Conservation (phyloP, 2,888 invertebrate genomes). For the Trichogramma evanescens region DNA sequence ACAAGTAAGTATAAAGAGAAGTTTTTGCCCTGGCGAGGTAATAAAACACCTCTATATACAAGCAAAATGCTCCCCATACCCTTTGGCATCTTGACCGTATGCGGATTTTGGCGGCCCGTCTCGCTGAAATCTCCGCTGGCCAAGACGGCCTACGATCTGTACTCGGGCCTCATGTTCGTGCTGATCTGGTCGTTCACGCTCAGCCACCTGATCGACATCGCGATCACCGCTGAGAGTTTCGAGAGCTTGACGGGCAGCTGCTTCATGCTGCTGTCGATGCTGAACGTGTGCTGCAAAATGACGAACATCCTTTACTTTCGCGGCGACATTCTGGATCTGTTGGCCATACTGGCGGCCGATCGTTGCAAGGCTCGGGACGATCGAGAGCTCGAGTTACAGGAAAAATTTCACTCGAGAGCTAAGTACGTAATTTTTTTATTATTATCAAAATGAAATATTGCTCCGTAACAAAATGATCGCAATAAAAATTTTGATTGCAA, state of each 20-base stretch:
- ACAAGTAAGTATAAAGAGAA: no score
- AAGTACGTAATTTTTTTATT: neutral
- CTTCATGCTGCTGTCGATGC: constrained; percentile 30
- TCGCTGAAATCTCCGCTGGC: constrained; percentile 8
- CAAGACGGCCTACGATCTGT: constrained; percentile 16
- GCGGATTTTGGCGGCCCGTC: constrained; percentile 26
- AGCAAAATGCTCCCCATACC: constrained; percentile 19
- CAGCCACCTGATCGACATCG: constrained; percentile 29
- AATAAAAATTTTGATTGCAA: no score
- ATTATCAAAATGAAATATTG: neutral
- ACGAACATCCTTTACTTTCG: constrained; percentile 20
- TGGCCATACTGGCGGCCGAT: neutral
- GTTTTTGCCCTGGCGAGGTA: no score
- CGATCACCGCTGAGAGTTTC: constrained; percentile 24
- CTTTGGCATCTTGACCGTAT: constrained; percentile 22
- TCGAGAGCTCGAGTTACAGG: constrained; percentile 1
- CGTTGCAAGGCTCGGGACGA: neutral
- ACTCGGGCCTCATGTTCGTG: constrained; percentile 22
- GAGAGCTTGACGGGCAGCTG: constrained; percentile 30
- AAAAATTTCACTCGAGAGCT: constrained; percentile 5
- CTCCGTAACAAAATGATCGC: neutral
- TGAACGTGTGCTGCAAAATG: constrained; percentile 27
- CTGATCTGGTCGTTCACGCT: constrained; percentile 27
- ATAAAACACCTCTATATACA: no score
- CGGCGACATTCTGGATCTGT: constrained; percentile 9